A percentile compares a stretch with the other conserved stretches of the same genome.
phyloP scores from a whole-genome alignment of 2,113 vertebrate genomes.

The Petromus typicus region DNA sequence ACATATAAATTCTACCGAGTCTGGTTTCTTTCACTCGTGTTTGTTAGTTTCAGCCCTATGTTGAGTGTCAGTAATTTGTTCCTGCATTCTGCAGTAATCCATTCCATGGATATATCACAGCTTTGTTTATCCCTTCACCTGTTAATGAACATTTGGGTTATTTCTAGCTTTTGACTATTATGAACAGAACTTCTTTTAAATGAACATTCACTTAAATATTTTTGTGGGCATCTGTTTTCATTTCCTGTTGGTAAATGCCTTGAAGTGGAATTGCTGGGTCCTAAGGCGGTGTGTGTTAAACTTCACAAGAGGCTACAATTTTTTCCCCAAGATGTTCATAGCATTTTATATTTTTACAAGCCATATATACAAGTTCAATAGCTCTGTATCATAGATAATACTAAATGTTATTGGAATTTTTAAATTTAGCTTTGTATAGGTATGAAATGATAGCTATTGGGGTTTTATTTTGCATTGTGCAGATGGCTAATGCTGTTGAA shows the following conservation, averaged over 20 bases:
- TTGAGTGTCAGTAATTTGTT: constrained; percentile 18
- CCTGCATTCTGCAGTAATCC: not conserved
- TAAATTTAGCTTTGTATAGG: constrained; percentile 11
- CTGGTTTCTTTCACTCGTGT: not conserved
- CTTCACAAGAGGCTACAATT: constrained; percentile 36
- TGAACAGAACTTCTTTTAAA: not conserved
- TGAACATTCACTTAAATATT: not conserved
- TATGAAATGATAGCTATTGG: not conserved
- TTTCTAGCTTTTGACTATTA: constrained; percentile 18
- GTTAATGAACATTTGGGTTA: not conserved
- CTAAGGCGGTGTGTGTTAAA: not conserved
- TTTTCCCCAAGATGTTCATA: not conserved
- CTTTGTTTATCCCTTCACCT: not conserved
- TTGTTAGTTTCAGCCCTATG: not conserved
- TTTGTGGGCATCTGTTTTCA: not conserved
- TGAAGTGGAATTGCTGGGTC: not conserved
- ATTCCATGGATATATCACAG: not conserved
- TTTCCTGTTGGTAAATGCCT: constrained; percentile 8
- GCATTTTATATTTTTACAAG: constrained; percentile 38
- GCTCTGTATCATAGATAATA: not conserved
- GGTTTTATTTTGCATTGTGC: constrained; percentile 25
- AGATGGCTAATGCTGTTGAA: not conserved
- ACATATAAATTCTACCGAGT: not conserved
- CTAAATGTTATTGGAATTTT: constrained; percentile 4
- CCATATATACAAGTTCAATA: constrained; percentile 7